Evolutionary conservation across 2,888 invertebrate species (phyloP), one percentile per base, ranked within the genome.

Genomic region (Lycaena phlaeas): DNA sequence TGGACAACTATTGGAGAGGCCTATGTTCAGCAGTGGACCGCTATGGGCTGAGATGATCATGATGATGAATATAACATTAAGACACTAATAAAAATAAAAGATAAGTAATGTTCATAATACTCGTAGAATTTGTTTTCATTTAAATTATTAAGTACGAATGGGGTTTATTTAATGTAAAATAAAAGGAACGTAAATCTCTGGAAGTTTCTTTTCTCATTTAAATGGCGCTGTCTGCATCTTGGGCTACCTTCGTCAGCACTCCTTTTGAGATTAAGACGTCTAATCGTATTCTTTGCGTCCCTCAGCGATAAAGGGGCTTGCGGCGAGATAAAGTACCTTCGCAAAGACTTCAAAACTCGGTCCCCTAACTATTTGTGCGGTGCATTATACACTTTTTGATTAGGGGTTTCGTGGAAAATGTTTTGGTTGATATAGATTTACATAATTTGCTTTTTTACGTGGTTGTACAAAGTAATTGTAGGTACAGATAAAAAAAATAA

Each of bases 301-400:
- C 64, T 68, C 54, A 43, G 50, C 59, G 61, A 63, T 64, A 64
- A 63, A 52, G 58, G 67, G 65, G 63, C 57, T 73, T 71, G 76
- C 61, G 78, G 78, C 59, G 59, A 76, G 77, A 79, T 78, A 77
- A 77, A 73, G 69, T 71, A 66, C 71, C 67, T 61, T 57, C 54
- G 57, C 61, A 68, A 75, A 71, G 71, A 67, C 68, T 68, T 71
- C 66, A 76, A 68, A 77, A 75, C 75, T 76, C 68, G 56, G 66
- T 65, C 72, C 72, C 70, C 53, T 69, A 55, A 62, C 71, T 64
- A 78, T 77, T 34, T 78, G 79, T 74, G 68, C 69, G 72, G 69
- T 75, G 78, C 78, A 78, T 78, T 77, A 75, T 64, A 64, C 62
- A 56, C 59, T 64, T 56, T 65, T 66, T 71, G 72, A 76, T 78